Evolutionary conservation across 1,140 invertebrate genomes (phyloP), one percentile per base, ranked within the genome.

Genomic region (Bombus breviceps): DNA sequence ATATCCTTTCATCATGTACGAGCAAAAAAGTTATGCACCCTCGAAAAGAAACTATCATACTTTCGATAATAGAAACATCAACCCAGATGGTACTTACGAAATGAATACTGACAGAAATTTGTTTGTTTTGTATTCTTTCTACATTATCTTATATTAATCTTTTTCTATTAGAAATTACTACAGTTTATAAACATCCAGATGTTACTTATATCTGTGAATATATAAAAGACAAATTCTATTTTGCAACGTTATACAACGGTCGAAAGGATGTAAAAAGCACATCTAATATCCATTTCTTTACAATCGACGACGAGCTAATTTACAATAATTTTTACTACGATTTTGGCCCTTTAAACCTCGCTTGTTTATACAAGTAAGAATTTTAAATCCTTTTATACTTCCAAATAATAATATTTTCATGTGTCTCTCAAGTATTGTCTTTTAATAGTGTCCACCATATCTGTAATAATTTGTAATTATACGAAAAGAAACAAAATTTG

Each of bases 271-370:
- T 97, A 57, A 95, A 95, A 89, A 96, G 95, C 22, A 96, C 96
- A 34, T 81, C 93, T 5, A 95, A 96, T 78, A 95, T 96, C 34
- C 96, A 97, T 92, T 97, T 97, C 90, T 97, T 98, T 88, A 96
- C 93, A 83, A 96, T 96, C 73, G 97, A 98, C 92, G 95, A 97
- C 83, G 97, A 98, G 90, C 93, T 98, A 4, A 92, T 97, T 39
- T 98, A 98, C 93, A 95, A 97, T 89, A 97, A 97, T 94, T 98
- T 98, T 93, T 98, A 97, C 93, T 96, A 96, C 72, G 98, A 98
- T 93, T 98, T 98, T 95, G 98, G 98, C 3, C 98, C 98, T 0
- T 94, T 98, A 57, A 98, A 98, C 95, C 95, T 98, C 76, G 97
- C 97, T 10, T 97, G 97, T 94, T 92, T 98, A 2, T 98, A 97